Base-by-base conservation (phyloP, 2,888 invertebrate species). In the Therioaphis trifolii region DNA sequence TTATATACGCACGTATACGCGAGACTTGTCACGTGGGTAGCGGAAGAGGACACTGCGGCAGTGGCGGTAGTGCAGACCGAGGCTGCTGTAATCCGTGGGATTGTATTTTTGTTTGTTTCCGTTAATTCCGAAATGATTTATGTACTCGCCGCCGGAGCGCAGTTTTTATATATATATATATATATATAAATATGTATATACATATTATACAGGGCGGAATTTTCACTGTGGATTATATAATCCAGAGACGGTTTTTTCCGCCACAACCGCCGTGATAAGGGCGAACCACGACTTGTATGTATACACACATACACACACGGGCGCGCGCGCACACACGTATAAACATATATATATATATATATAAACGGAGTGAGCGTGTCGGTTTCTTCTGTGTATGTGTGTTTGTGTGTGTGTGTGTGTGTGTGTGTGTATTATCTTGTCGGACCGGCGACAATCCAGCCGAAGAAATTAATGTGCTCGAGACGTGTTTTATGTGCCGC, bases 71-170 rank as follows among this genome's bases (percentile, higher is more conserved):
- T n/a, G n/a, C n/a, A n/a, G n/a, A n/a, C 40, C 29, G 18, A 15
- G 5, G 11, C 75, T 18, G 43, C 43, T 15, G 61, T 77, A 66
- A 77, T 77, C 58, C 77, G n/a, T 4, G 46, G n/a, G 49, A 63
- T 46, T 77, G 77, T 63, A 77, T 63, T 66, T 77, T 63, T 46
- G 77, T 77, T 77, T 63, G 66, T 77, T 77, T 77, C 63, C 46
- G 77, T 77, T 63, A 77, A 77, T 77, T 66, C 46, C 61, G 27
- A 63, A 77, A 77, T 77, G 77, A 85, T 77, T 78, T 84, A 75
- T 75, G 66, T 80, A 52, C 79, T 75, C 27, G 24, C 52, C 15
- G 52, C 52, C 52, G 27, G 35, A 52, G 21, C 35, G 52, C 52
- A n/a, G 52, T 55, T 74, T 74, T 35, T 74, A 27, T 49, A 35